Evolutionary conservation across 2,113 vertebrate genomes (phyloP).

Genomic region (Girardinichthys multiradiatus): DNA sequence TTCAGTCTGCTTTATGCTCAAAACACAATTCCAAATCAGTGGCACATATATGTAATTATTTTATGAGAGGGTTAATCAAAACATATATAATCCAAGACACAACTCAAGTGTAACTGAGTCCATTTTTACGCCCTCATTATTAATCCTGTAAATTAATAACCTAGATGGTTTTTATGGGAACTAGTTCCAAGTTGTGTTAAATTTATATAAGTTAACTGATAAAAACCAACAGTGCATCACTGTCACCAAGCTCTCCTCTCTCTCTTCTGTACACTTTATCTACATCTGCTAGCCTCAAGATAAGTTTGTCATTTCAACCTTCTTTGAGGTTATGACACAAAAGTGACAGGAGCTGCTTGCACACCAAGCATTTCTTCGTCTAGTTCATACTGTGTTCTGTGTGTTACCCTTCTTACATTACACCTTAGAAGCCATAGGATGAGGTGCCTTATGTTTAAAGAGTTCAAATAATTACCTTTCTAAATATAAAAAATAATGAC

Average conservation of each 20-base stretch:
- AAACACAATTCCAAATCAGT: neutral
- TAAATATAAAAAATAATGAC: too few species aligned
- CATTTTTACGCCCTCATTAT: slow-evolving; percentile 6
- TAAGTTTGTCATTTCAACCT: slow-evolving; percentile 51
- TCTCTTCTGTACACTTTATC: slow-evolving; percentile 52
- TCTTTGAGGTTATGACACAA: slow-evolving; percentile 50
- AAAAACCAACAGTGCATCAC: slow-evolving; percentile 29
- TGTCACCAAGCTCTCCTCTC: slow-evolving; percentile 15
- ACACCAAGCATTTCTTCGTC: slow-evolving; percentile 35
- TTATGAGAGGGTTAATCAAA: neutral
- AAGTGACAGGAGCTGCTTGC: slow-evolving; percentile 30
- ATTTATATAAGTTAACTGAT: slow-evolving; percentile 24
- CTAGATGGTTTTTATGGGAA: slow-evolving; percentile 28
- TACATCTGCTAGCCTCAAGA: slow-evolving; percentile 54
- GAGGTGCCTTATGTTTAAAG: too few species aligned
- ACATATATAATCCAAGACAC: neutral
- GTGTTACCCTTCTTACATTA: neutral
- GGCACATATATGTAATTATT: neutral
- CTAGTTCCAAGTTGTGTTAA: slow-evolving; percentile 16
- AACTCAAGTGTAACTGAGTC: neutral
- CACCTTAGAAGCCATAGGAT: neutral
- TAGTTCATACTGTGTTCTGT: neutral
- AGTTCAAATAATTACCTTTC: too few species aligned
- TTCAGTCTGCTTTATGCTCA: neutral
- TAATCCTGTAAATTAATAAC: slow-evolving; percentile 2